Base-by-base conservation (phyloP, 2,113 vertebrate genomes). In the Elgaria multicarinata region DNA sequence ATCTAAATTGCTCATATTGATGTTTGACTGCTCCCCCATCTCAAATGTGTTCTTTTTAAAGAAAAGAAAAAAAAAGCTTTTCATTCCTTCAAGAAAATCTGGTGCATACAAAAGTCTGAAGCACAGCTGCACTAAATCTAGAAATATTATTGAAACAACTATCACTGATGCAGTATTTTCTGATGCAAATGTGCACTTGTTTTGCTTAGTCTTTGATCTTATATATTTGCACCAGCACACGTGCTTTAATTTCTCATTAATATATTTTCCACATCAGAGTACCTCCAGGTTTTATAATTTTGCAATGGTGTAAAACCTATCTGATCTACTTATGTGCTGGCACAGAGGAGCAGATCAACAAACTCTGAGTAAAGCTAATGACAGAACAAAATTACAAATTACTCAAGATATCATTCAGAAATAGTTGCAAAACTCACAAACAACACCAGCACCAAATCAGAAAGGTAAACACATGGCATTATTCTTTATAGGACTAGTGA, bases 111-210 rank as follows among this genome's bases (percentile, higher is more conserved):
- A 77, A 82, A 1, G 16, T 86, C 77, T 88, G 72, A 90, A 89
- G 0, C 16, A 66, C 1, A 55, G 58, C 90, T 58, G 3, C 80
- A 81, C 13, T 87, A 80, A 42, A 83, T n/a, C 76, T 71, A 24
- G 2, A 42, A 39, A 0, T 26, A 2, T n/a, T 0, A 87, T 83
- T 83, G 79, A 53, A 86, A 26, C 2, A 85, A 85, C 83, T 42
- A 85, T 28, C 22, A n/a, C 50, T 20, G 53, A 44, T 80, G 44
- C 13, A 28, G 2, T 86, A 78, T 83, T 92, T 1, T 88, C 31
- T 83, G 20, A 3, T 90, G 46, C 1, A 85, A 87, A 91, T 78
- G 53, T 87, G 24, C 92, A 22, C 14, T 87, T 72, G 72, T 7
- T 33, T 87, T 46, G 4, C 86, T 86, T 91, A 58, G 62, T 7